Evolutionary conservation across 2,888 invertebrate genomes (phyloP).

Genomic region (Agrotis ipsilon): DNA sequence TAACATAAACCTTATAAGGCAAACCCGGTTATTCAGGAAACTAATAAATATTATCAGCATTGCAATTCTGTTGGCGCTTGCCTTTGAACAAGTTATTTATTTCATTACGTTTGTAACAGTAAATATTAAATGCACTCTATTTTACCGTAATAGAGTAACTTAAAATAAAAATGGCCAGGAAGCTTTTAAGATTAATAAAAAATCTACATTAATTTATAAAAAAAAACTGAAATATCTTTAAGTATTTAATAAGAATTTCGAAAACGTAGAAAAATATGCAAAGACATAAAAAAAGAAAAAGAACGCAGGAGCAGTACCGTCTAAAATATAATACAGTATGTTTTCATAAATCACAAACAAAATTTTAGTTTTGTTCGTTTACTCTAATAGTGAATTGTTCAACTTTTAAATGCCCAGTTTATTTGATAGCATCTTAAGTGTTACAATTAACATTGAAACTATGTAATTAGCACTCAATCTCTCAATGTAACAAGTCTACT

Average conservation of each 20-base stretch:
- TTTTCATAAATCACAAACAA: slow-evolving; percentile 8
- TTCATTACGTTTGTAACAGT: too few species aligned
- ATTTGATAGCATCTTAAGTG: slow-evolving; percentile 46
- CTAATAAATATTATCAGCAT: slow-evolving; percentile 30
- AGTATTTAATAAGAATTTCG: neutral
- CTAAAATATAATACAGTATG: slow-evolving; percentile 1
- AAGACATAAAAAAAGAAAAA: neutral
- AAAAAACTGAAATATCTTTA: neutral
- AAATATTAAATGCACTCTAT: neutral
- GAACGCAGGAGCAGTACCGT: neutral
- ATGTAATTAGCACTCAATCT: slow-evolving; percentile 34
- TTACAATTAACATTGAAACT: slow-evolving; percentile 48
- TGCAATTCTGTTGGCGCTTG: slow-evolving; percentile 33
- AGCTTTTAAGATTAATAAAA: neutral
- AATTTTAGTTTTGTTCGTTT: neutral
- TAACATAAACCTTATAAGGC: slow-evolving; percentile 47
- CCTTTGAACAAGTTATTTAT: slow-evolving; percentile 35
- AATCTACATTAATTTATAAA: neutral
- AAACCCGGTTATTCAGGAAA: slow-evolving; percentile 48
- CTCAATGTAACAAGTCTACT: slow-evolving; percentile 16
- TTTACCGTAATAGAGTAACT: slow-evolving; percentile 3
- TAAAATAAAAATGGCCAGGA: slow-evolving; percentile 5
- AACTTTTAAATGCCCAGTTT: slow-evolving; percentile 18
- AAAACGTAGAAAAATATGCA: neutral
- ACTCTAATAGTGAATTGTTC: neutral